Evolutionary conservation across 1,140 invertebrate species (phyloP).

Genomic region (Formica exsecta): DNA sequence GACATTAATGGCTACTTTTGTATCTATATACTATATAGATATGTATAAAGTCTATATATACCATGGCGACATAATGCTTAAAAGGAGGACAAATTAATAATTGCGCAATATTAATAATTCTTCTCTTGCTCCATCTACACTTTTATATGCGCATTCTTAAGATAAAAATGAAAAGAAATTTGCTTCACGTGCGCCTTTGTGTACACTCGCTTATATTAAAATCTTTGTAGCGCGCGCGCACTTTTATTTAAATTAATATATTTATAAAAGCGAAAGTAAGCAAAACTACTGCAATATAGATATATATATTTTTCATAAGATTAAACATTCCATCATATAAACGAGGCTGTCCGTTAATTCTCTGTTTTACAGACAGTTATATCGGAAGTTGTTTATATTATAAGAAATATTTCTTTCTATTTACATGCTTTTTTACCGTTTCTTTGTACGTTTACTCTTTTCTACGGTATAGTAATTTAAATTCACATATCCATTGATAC

Average conservation of each 20-base stretch:
- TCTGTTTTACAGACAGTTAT: neutral
- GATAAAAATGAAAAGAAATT: neutral
- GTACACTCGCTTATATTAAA: neutral
- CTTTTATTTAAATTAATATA: neutral
- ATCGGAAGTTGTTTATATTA: neutral
- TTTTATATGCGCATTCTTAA: conserved; percentile 4
- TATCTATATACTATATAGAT: neutral
- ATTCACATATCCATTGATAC: neutral
- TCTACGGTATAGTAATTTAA: neutral
- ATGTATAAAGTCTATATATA: neutral
- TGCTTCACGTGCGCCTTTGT: neutral
- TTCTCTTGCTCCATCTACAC: neutral
- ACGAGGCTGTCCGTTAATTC: neutral
- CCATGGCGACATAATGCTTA: neutral
- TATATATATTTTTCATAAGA: neutral
- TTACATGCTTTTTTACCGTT: conserved; percentile 16
- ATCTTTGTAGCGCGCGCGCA: neutral
- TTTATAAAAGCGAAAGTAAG: conserved; percentile 15
- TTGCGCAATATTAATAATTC: conserved; percentile 13
- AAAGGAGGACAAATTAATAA: conserved; percentile 20
- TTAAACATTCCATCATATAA: neutral
- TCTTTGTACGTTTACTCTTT: neutral
- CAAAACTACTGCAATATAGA: neutral
- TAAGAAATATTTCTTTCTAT: conserved; percentile 8
- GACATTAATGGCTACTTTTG: conserved; percentile 21